phyloP scores from a whole-genome alignment of 2,113 vertebrate genomes.

The Vanacampus margaritifer region DNA sequence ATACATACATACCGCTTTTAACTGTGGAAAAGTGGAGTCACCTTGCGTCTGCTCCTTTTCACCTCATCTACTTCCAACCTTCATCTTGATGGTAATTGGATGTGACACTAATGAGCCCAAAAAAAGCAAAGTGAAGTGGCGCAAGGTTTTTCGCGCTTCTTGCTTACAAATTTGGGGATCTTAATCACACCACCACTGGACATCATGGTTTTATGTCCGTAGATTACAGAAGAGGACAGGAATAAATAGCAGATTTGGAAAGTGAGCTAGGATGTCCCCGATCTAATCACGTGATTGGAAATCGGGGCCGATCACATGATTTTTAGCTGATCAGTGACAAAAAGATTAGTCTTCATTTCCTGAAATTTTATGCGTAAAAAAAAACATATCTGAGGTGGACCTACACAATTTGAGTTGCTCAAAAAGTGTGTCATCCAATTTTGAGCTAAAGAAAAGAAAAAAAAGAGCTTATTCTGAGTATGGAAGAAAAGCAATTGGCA shows the following conservation, averaged over 20 bases:
- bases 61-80: slow-evolving; percentile 39
- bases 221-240: slow-evolving; percentile 15
- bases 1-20: slow-evolving; percentile 30
- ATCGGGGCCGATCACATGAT: too few relatives aligned
- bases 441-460: too few relatives aligned
- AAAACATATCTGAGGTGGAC: too few relatives aligned
- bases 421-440: too few relatives aligned
- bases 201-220: slow-evolving; percentile 12
- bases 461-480: too few relatives aligned
- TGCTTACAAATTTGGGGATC: slow-evolving; percentile 35
- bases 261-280: not conserved
- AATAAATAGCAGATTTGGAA: slow-evolving; percentile 1
- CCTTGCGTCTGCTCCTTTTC: slow-evolving; percentile 42
- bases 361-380: too few relatives aligned
- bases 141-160: slow-evolving; percentile 31
- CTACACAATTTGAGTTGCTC: too few relatives aligned
- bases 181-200: slow-evolving; percentile 23
- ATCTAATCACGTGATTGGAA: too few relatives aligned
- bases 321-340: too few relatives aligned
- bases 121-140: slow-evolving; percentile 47
- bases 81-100: slow-evolving; percentile 53
- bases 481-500: too few relatives aligned
- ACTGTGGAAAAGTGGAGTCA: slow-evolving; percentile 19
- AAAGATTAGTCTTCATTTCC: too few relatives aligned
- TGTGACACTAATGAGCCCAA: slow-evolving; percentile 63